Base-by-base conservation (phyloP, 2,888 invertebrate genomes). In the Volucella inflata region DNA sequence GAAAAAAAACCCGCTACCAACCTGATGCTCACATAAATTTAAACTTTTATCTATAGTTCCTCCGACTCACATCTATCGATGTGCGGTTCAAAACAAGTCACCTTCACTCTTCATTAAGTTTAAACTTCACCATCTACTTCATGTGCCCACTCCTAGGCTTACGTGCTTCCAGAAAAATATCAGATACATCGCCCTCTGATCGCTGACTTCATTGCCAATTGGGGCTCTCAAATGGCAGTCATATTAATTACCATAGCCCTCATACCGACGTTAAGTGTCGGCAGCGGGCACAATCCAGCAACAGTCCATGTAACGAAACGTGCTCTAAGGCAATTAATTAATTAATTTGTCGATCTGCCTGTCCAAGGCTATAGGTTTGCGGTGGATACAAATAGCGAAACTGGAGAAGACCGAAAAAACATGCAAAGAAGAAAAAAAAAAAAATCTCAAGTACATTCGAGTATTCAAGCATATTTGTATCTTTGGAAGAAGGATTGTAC, bases 321-420 rank as follows among this genome's bases (percentile, higher is more conserved):
- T 85, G 85, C 85, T 81, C 72, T 57, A 46, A 67, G 76, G 76
- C 80, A 85, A 85, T 85, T 85, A 85, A 85, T 85, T 85, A 85
- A 85, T 85, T 85, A 81, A 85, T 85, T 85, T 85, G 85, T 85
- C 81, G 76, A 81, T 59, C 81, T 81, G 81, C 75, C 85, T 64
- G 51, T 53, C 57, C 72, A 53, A 68, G 76, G 72, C 67, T 60
- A 67, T 50, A 42, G 59, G 16, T 50, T 60, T 65, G 53, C 30
- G 38, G 64, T 55, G 71, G 70, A 65, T 64, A 84, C 40, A 64
- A 67, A 70, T 55, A 30, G 17, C 16, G 14, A 38, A 16, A 53
- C 55, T 4, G 16, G 38, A 64, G 8, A 53, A 78, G 46, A 53
- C 17, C 40, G 68, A 59, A 40, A 62, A 57, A 70, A 70, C 30